Evolutionary conservation across 2,888 invertebrate species (phyloP).

Genomic region (Chironomus riparius): DNA sequence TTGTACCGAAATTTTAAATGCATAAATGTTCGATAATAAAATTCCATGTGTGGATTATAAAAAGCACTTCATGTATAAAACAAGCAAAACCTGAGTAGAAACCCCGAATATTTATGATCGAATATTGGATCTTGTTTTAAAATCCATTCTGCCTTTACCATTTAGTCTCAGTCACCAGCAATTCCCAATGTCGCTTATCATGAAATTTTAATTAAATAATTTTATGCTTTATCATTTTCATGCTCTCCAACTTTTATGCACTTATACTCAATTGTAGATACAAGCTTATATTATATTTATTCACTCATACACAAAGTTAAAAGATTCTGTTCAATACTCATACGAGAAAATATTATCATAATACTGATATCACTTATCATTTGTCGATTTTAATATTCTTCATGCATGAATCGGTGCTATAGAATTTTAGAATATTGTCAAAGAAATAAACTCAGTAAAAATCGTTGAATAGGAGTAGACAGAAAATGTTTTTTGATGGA

Average conservation of each 20-base stretch:
- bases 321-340: not conserved
- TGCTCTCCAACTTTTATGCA: not conserved
- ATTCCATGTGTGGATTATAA: no score
- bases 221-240: not conserved
- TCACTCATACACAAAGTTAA: no score
- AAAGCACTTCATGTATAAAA: no score
- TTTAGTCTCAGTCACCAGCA: not conserved
- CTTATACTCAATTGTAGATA: no score
- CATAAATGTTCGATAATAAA: not conserved
- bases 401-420: not conserved
- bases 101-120: not conserved
- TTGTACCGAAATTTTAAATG: not conserved
- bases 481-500: no score
- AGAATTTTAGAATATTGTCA: not conserved
- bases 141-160: not conserved
- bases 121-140: not conserved
- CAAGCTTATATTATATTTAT: no score
- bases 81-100: not conserved
- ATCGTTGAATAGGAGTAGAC: no score
- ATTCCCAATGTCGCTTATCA: not conserved
- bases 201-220: not conserved
- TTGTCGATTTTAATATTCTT: not conserved
- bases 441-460: no score
- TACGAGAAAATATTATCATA: not conserved
- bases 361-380: not conserved